Percentiles rank a stretch among this genome's conserved stretches.
Evolutionary conservation across 2,888 invertebrate species (phyloP).

Genomic region (Pristionchus fissidentatus): DNA sequence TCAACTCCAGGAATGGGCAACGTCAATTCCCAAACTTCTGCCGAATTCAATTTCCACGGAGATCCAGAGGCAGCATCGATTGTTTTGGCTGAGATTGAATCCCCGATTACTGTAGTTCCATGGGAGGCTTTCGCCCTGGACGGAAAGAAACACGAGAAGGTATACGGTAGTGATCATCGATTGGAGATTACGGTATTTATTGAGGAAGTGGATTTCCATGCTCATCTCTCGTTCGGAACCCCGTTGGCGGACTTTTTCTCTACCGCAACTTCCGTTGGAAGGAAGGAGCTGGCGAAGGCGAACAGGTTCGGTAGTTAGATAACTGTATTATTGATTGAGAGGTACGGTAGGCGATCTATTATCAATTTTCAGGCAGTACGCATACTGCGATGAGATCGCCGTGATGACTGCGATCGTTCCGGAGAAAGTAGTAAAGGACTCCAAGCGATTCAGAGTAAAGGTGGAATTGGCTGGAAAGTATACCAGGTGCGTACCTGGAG

Average conservation of each 20-base stretch:
- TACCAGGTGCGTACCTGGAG: constrained; percentile 56
- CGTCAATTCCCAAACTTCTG: constrained; percentile 76
- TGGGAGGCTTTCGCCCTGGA: constrained; percentile 80
- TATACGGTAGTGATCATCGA: constrained; percentile 35
- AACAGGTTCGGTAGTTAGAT: constrained; percentile 17
- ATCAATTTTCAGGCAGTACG: constrained; percentile 54
- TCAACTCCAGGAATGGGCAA: constrained; percentile 76
- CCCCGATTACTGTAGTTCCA: constrained; percentile 82
- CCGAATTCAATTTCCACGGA: constrained; percentile 85
- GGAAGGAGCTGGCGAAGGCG: constrained; percentile 43
- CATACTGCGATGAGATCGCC: constrained; percentile 75
- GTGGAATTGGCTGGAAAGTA: constrained; percentile 68
- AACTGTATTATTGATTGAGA: not conserved
- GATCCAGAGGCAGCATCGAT: constrained; percentile 85
- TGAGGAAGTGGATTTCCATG: constrained; percentile 60
- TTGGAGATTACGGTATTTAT: not conserved
- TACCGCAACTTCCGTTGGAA: constrained; percentile 25
- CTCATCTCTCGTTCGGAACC: constrained; percentile 58
- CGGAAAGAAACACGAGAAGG: constrained; percentile 54
- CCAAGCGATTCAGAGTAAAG: constrained; percentile 60
- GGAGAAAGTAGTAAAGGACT: constrained; percentile 53
- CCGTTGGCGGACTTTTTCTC: constrained; percentile 33
- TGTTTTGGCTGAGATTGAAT: constrained; percentile 81
- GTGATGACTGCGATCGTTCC: constrained; percentile 74
- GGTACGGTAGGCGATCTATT: not conserved